These are phyloP conservation scores for Zaprionus ornatus DNA, from an alignment of 1,140 invertebrate genomes.

Conservation along the genomic window DNA sequence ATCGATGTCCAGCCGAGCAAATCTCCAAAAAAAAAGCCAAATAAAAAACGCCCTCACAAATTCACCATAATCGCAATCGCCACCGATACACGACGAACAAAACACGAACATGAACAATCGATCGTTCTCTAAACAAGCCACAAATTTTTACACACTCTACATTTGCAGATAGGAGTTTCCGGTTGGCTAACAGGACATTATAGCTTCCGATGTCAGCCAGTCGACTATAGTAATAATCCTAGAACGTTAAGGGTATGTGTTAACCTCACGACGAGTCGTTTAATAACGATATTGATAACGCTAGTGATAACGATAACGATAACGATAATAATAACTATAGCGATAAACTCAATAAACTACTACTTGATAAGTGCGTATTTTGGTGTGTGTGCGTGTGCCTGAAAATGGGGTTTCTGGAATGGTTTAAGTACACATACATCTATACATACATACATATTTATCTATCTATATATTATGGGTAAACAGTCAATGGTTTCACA, in stretches of 20 bases:
- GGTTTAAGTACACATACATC: conserved; percentile 10
- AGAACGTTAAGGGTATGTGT: conserved; percentile 93
- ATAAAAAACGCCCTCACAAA: conserved; percentile 9
- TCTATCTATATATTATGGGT: conserved; percentile 23
- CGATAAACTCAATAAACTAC: conserved; percentile 26
- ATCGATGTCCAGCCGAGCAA: conserved; percentile 7
- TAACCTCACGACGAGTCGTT: conserved; percentile 61
- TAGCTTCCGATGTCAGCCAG: conserved; percentile 97
- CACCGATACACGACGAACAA: conserved; percentile 10
- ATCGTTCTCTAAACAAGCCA: conserved; percentile 26
- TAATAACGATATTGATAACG: conserved; percentile 60
- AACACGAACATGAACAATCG: conserved; percentile 6
- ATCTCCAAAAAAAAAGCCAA: neutral
- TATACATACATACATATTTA: conserved; percentile 19
- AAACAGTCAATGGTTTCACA: conserved; percentile 22
- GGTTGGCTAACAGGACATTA: conserved; percentile 96
- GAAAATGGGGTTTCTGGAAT: conserved; percentile 32
- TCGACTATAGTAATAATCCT: conserved; percentile 95
- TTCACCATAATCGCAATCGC: conserved; percentile 1
- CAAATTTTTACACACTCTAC: conserved; percentile 76
- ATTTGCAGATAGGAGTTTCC: conserved; percentile 92
- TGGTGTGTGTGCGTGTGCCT: conserved; percentile 27
- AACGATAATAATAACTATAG: neutral
- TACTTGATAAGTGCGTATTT: conserved; percentile 1
- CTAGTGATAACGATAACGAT: conserved; percentile 43